A percentile compares a stretch with the other conserved stretches of the same genome.
Conservation (phyloP, 23 tunicate species). For the Oikopleura albicans region DNA sequence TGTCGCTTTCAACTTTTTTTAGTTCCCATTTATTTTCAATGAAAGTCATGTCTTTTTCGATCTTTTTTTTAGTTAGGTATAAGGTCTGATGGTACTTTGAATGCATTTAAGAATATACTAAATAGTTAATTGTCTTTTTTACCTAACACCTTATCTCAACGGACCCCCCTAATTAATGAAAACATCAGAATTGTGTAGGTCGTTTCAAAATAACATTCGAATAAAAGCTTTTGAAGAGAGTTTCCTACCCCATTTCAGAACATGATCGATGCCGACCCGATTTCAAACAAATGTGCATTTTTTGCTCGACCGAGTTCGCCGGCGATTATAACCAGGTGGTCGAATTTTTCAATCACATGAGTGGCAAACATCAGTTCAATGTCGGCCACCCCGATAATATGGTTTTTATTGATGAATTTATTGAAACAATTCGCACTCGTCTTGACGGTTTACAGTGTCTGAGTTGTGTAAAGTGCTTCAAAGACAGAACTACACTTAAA, state of each 20-base stretch:
- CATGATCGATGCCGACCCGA: slow-evolving; percentile 42
- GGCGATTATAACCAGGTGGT: neutral
- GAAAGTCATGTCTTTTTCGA: no score
- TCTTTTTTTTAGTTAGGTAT: no score
- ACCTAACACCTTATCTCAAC: no score
- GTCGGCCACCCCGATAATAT: slow-evolving; percentile 89
- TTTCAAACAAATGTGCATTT: slow-evolving; percentile 56
- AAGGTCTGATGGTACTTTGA: no score
- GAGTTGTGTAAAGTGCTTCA: slow-evolving; percentile 58
- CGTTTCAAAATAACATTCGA: no score
- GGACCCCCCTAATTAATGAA: neutral
- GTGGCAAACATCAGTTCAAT: slow-evolving; percentile 58
- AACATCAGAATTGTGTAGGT: neutral
- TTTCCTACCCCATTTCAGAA: no score
- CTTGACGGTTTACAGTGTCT: slow-evolving; percentile 48
- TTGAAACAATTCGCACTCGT: slow-evolving; percentile 40
- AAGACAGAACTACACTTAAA: slow-evolving; percentile 47
- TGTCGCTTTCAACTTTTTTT: no score
- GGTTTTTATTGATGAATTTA: slow-evolving; percentile 51
- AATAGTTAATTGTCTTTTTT: no score
- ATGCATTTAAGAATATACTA: no score
- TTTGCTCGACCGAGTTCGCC: slow-evolving; percentile 46
- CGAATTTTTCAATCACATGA: slow-evolving; percentile 67
- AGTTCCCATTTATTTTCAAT: no score
- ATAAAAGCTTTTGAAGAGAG: no score